Conservation (phyloP, 2,797 vertebrate species). For the Helarctos malayanus region DNA sequence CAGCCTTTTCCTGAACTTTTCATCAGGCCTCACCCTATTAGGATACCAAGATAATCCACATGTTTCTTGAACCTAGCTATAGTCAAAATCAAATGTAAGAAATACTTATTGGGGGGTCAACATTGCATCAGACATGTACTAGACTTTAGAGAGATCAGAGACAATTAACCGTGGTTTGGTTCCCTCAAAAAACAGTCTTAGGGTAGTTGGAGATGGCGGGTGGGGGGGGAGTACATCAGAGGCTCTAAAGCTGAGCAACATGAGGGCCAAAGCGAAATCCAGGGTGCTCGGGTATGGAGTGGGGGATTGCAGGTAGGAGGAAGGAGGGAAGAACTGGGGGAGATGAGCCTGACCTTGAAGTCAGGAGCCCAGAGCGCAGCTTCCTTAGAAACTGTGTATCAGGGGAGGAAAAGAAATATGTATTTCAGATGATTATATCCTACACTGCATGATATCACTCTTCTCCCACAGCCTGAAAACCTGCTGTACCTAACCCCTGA, state of each 20-base stretch:
- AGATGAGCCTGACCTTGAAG: neutral
- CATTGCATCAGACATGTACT: neutral
- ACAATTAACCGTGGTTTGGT: neutral
- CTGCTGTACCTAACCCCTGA: constrained; percentile 95
- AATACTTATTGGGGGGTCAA: neutral
- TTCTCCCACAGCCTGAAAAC: constrained; percentile 94
- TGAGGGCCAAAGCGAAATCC: neutral
- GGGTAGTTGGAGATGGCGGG: neutral
- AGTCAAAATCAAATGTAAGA: neutral
- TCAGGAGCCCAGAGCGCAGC: neutral
- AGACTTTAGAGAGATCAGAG: constrained; percentile 31
- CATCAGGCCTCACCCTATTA: neutral
- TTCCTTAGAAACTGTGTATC: neutral
- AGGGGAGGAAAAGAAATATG: neutral
- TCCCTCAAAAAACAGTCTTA: neutral
- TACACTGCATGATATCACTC: neutral
- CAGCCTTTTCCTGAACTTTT: neutral
- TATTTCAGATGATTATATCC: neutral
- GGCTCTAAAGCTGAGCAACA: neutral
- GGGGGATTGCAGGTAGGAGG: neutral
- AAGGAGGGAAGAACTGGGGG: neutral
- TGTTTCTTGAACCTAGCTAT: neutral
- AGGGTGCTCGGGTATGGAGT: neutral
- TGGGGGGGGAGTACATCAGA: neutral
- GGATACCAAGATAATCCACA: neutral